phyloP scores from a whole-genome alignment of 2,888 invertebrate genomes.

The Hecatera dysodea region DNA sequence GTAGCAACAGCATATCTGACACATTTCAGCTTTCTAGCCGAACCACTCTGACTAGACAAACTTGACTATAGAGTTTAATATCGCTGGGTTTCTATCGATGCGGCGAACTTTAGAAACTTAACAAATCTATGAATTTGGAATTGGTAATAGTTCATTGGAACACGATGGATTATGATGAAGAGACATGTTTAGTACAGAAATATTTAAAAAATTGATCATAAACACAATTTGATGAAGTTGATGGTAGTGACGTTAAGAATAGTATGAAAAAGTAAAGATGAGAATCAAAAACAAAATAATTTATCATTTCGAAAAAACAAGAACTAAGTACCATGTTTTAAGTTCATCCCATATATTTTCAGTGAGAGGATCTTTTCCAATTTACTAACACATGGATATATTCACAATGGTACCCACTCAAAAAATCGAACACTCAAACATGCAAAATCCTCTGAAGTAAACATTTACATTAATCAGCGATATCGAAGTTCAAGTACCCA shows the following conservation, averaged over 20 bases:
- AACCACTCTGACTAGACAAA: conserved; percentile 60
- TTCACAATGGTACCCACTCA: not conserved
- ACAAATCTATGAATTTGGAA: conserved; percentile 37
- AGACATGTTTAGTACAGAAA: too few species aligned
- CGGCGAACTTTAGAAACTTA: conserved; percentile 18
- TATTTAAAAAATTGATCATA: too few species aligned
- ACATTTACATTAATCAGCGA: not conserved
- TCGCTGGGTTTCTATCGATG: conserved; percentile 58
- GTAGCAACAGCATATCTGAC: conserved; percentile 59
- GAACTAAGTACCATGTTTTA: too few species aligned
- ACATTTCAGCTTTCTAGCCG: conserved; percentile 65
- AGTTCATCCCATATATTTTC: too few species aligned
- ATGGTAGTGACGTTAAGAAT: too few species aligned
- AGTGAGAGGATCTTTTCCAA: not conserved
- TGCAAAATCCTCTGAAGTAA: conserved; percentile 11
- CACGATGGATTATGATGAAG: conserved; percentile 28
- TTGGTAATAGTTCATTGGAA: too few species aligned
- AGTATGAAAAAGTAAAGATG: too few species aligned
- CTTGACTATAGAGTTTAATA: conserved; percentile 56
- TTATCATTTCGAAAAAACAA: too few species aligned
- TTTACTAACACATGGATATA: not conserved
- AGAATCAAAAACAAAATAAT: too few species aligned
- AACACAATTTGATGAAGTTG: too few species aligned
- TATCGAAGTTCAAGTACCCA: conserved; percentile 27
- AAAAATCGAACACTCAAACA: not conserved